phyloP scores from a whole-genome alignment of 2,113 vertebrate species.

The Etheostoma spectabile region DNA sequence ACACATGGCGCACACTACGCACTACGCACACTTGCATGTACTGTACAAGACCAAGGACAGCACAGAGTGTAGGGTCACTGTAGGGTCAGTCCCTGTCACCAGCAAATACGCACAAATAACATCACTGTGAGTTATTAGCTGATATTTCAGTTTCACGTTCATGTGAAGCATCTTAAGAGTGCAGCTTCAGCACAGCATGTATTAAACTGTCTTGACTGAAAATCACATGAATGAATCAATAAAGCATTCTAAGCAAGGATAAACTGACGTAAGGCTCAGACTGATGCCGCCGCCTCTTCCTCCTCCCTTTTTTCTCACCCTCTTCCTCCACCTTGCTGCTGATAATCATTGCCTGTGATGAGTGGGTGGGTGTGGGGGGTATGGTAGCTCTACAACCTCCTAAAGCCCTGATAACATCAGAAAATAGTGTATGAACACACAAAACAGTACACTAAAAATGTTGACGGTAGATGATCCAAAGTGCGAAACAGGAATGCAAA shows the following conservation, averaged over 20 bases:
- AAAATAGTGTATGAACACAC: constrained; percentile 9
- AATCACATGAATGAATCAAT: constrained; percentile 28
- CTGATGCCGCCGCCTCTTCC: constrained; percentile 19
- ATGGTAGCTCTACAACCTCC: constrained; percentile 24
- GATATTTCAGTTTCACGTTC: constrained; percentile 14
- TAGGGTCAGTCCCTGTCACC: neutral
- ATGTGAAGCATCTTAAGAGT: constrained; percentile 1
- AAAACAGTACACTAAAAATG: neutral
- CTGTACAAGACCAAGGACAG: constrained; percentile 28
- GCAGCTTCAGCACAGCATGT: neutral
- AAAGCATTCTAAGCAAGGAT: constrained; percentile 28
- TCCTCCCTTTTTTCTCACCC: constrained; percentile 57
- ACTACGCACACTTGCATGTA: constrained; percentile 42
- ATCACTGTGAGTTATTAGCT: constrained; percentile 37
- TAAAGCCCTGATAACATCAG: constrained; percentile 38
- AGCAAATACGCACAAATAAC: constrained; percentile 23
- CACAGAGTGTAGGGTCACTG: constrained; percentile 15
- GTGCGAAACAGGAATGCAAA: neutral
- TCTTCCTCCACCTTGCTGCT: constrained; percentile 53
- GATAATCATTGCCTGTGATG: constrained; percentile 64
- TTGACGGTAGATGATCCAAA: constrained; percentile 1
- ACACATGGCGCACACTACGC: constrained; percentile 3
- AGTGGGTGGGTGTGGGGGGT: neutral
- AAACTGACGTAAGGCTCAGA: constrained; percentile 19
- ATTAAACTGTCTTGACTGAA: constrained; percentile 24